Percentiles rank a stretch among this genome's conserved stretches.
phyloP scores from a whole-genome alignment of 2,797 vertebrate species.

The Sebastes wilsoni region DNA sequence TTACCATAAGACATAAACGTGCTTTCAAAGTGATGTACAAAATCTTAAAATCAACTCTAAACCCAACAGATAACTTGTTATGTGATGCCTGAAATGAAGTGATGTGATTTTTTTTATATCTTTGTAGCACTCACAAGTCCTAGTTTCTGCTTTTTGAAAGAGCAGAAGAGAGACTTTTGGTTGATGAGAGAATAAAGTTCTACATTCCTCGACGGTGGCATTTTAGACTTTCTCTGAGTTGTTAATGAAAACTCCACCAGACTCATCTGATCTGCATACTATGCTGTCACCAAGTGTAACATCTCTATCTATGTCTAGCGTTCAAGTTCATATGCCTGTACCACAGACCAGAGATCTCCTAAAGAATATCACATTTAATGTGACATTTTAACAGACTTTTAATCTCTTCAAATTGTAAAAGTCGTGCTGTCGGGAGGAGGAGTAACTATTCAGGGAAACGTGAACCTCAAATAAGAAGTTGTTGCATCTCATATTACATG shows the following conservation, averaged over 20 bases:
- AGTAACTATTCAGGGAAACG: neutral
- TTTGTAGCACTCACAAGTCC: neutral
- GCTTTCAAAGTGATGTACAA: neutral
- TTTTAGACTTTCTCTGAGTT: neutral
- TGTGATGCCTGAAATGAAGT: neutral
- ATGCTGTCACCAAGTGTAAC: neutral
- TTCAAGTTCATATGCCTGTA: neutral
- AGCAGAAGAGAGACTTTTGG: neutral
- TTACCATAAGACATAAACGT: neutral
- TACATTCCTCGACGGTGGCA: neutral
- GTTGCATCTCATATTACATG: conserved; percentile 34
- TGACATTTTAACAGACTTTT: neutral
- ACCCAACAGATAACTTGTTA: neutral
- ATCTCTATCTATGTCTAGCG: neutral
- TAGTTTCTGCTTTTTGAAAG: neutral
- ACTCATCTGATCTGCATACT: neutral
- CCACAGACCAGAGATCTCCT: neutral
- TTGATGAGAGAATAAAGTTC: neutral
- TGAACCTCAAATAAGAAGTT: conserved; percentile 12
- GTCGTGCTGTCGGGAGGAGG: neutral
- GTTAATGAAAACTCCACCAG: neutral
- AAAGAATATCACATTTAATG: neutral
- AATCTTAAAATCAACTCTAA: neutral
- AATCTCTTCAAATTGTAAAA: neutral
- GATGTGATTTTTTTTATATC: neutral